Conservation (phyloP, 2,888 invertebrate genomes). For the Cheiracanthium punctorium region DNA sequence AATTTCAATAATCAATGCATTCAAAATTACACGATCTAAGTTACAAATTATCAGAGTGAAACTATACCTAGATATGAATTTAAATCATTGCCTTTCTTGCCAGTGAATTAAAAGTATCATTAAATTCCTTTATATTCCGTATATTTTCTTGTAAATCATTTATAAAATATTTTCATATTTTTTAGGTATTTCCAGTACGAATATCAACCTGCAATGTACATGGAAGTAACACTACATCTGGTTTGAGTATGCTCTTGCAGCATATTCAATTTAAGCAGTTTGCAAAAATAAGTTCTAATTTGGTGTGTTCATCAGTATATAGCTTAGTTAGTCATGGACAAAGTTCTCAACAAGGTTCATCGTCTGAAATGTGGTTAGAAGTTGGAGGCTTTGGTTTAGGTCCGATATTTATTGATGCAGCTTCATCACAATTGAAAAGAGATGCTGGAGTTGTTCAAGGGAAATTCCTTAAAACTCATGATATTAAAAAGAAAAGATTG, state of each 20-base stretch:
- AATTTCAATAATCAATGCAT: too few species aligned
- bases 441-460: constrained; percentile 74
- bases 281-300: constrained; percentile 78
- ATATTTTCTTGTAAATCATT: not conserved
- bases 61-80: too few species aligned
- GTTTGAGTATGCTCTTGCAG: constrained; percentile 89
- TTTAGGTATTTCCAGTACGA: constrained; percentile 87
- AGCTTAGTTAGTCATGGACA: constrained; percentile 73
- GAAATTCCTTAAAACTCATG: constrained; percentile 79
- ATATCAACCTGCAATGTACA: constrained; percentile 96
- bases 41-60: too few species aligned
- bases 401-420: constrained; percentile 91
- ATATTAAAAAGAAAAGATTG: constrained; percentile 88
- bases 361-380: constrained; percentile 84
- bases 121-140: not conserved
- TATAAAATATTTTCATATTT: constrained; percentile 18
- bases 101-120: too few species aligned
- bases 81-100: too few species aligned
- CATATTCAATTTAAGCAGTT: constrained; percentile 83
- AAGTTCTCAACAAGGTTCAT: constrained; percentile 61
- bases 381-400: constrained; percentile 93
- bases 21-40: too few species aligned
- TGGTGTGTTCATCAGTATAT: constrained; percentile 64
- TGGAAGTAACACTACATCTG: constrained; percentile 91
- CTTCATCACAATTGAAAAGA: constrained; percentile 61